Evolutionary conservation across 2,888 invertebrate species (phyloP).

Genomic region (Rugalucina vietnamica): DNA sequence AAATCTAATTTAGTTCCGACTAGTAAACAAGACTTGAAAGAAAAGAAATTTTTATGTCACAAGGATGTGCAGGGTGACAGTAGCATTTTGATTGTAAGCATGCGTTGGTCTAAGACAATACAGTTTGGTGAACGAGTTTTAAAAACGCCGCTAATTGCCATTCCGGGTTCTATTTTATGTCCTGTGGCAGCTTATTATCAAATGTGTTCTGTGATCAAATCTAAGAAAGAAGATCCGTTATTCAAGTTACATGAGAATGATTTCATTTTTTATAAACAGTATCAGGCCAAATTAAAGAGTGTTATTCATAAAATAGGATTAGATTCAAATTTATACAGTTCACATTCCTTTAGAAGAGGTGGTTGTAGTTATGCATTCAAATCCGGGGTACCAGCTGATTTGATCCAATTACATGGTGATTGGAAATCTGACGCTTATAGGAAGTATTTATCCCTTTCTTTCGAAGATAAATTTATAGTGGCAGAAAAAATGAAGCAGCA

Average conservation of each 20-base stretch:
- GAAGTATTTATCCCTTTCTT: constrained; percentile 8
- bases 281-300: not conserved
- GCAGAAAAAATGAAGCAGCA: not conserved
- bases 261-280: not conserved
- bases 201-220: not conserved
- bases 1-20: constrained; percentile 20
- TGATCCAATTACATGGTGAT: constrained; percentile 29
- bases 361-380: constrained; percentile 3
- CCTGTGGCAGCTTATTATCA: constrained; percentile 11
- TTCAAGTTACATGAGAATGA: not conserved
- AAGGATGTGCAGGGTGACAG: not conserved
- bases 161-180: constrained; percentile 18
- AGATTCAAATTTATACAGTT: not conserved
- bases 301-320: constrained; percentile 14
- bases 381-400: constrained; percentile 3
- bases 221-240: not conserved
- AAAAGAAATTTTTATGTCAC: not conserved
- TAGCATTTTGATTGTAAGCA: not conserved
- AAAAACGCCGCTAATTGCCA: constrained; percentile 1
- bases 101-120: constrained; percentile 24
- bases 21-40: not conserved
- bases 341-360: constrained; percentile 26
- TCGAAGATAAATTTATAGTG: constrained; percentile 22
- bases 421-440: constrained; percentile 23
- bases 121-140: constrained; percentile 27